Base-by-base conservation (phyloP, 2,888 invertebrate species). In the Cartodere bifasciata region DNA sequence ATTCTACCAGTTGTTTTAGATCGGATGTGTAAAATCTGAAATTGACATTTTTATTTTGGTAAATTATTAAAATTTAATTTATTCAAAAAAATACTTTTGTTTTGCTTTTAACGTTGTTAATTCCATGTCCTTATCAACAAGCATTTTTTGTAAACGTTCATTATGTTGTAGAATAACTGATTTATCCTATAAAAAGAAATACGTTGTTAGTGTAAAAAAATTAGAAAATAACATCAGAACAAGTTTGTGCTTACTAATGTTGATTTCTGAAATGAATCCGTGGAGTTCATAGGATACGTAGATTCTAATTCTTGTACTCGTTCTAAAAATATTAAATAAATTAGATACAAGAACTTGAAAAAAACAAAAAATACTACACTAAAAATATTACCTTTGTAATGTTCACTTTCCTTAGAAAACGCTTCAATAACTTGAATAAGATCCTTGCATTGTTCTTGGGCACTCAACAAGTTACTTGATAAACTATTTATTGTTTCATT, bases 361-460 rank as follows among this genome's bases (percentile, higher is more conserved):
- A 23, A 11, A 9, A 23, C 24, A 23, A 12, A 12, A 12, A 5
- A 23, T 9, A 20, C 20, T 20, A 20, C 9, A 9, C n/a, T 5
- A 14, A 15, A 24, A 16, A 29, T 23, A n/a, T 25, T 35, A 47
- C 50, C 49, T 45, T 46, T 46, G 24, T 49, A 45, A 41, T 53
- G 52, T 22, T 43, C 43, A 40, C 48, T 50, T 41, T 53, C 52
- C 15, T 44, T 45, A 10, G 47, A 44, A 23, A 52, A 35, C 14
- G 42, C 38, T 37, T 50, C 50, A 10, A 51, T 35, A 7, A 52
- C 39, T 28, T 44, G 34, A 25, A 52, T 44, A 2, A 53, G 35
- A 30, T 52, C 47, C 31, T 44, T 43, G 29, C 52, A 51, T 26
- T 53, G 52, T 33, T 47, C 44, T 35, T 52, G 52, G 4, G 50